Evolutionary conservation across 1,140 invertebrate genomes (phyloP).

Genomic region (Camponotus floridanus): DNA sequence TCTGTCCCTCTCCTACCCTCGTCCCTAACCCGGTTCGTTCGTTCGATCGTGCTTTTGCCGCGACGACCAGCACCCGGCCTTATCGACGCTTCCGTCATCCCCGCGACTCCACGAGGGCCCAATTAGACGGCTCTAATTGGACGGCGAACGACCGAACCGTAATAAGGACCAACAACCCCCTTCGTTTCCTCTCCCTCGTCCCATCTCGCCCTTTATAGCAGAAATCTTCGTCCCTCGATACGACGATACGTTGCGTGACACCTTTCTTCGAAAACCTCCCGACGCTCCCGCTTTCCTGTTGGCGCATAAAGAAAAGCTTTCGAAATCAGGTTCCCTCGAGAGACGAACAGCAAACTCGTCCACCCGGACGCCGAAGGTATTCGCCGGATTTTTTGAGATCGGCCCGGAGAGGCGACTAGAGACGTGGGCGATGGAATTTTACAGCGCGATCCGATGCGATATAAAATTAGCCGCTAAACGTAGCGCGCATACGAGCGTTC

Average conservation of each 20-base stretch:
- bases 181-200: neutral
- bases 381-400: neutral
- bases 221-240: constrained; percentile 23
- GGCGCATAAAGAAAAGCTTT: neutral
- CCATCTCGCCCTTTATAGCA: neutral
- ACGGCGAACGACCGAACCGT: constrained; percentile 70
- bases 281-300: neutral
- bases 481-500: constrained; percentile 43
- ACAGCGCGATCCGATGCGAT: constrained; percentile 45
- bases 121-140: constrained; percentile 77
- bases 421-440: constrained; percentile 50
- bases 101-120: constrained; percentile 71
- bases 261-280: constrained; percentile 23
- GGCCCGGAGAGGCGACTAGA: neutral
- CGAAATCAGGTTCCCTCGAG: neutral
- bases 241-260: constrained; percentile 68
- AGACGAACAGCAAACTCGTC: neutral
- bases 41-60: constrained; percentile 63
- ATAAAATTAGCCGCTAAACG: constrained; percentile 57
- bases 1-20: constrained; percentile 28
- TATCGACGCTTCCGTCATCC: constrained; percentile 76
- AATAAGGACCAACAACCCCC: constrained; percentile 72
- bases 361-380: neutral
- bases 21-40: constrained; percentile 59
- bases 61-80: constrained; percentile 70